Percentiles rank a stretch among this genome's conserved stretches.
Evolutionary conservation across 2,888 invertebrate species (phyloP).

Genomic region (Drosophila rellima): DNA sequence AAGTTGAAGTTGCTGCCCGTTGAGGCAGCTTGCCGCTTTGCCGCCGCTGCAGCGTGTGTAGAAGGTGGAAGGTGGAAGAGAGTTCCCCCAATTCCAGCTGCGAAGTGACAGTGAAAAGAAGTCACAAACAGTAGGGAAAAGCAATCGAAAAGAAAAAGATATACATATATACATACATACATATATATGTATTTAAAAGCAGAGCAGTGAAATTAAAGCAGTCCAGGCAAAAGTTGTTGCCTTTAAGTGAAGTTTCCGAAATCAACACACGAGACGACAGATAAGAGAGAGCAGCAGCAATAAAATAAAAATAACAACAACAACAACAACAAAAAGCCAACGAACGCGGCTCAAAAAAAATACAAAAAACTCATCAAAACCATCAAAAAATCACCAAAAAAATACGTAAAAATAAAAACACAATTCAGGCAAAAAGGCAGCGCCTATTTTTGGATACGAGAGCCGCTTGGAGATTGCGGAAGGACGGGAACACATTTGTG

Average conservation of each 20-base stretch:
- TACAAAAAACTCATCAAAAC: conserved; percentile 26
- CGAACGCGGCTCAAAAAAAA: conserved; percentile 52
- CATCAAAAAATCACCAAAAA: conserved; percentile 24
- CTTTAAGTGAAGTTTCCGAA: conserved; percentile 76
- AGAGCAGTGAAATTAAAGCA: conserved; percentile 82
- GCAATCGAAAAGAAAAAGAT: conserved; percentile 21
- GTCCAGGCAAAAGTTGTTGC: conserved; percentile 44
- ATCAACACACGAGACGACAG: conserved; percentile 45
- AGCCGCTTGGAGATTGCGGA: conserved; percentile 39
- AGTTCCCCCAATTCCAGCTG: conserved; percentile 60
- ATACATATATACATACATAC: conserved; percentile 19
- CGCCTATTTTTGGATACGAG: conserved; percentile 79
- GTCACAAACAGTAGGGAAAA: conserved; percentile 22
- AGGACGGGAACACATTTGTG: conserved; percentile 39
- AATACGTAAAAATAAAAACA: neutral
- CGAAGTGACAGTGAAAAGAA: conserved; percentile 67
- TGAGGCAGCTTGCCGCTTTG: conserved; percentile 22
- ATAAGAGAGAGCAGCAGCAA: conserved; percentile 30
- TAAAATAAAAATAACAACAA: conserved; percentile 53
- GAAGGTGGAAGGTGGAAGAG: conserved; percentile 27
- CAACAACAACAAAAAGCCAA: conserved; percentile 50
- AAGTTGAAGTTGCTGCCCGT: conserved; percentile 56
- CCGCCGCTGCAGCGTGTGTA: conserved; percentile 15
- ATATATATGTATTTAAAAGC: conserved; percentile 57
- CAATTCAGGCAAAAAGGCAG: conserved; percentile 61